These are phyloP conservation scores for Elgonia sp. DNA, from an alignment of 2,888 invertebrate species.

Conservation along the genomic window DNA sequence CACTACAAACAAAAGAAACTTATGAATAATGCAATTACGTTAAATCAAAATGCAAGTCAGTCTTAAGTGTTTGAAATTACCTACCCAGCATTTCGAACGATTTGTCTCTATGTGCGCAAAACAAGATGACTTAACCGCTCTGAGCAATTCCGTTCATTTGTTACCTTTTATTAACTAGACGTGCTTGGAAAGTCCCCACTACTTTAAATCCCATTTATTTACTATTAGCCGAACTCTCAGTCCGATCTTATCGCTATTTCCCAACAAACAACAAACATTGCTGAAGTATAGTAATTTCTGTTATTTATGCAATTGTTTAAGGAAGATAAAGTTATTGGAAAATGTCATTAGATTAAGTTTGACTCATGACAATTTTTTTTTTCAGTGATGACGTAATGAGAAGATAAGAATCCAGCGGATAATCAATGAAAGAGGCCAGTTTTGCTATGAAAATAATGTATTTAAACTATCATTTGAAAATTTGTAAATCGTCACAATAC, in stretches of 20 bases:
- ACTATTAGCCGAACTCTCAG: neutral
- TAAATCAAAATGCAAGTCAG: neutral
- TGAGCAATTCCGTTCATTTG: conserved; percentile 15
- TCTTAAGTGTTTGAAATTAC: neutral
- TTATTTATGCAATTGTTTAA: conserved; percentile 1
- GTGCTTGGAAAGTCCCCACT: conserved; percentile 29
- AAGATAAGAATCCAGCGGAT: conserved; percentile 2
- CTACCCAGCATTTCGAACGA: conserved; percentile 30
- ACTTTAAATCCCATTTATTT: neutral
- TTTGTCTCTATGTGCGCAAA: neutral
- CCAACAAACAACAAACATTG: too few species aligned
- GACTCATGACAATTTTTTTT: conserved; percentile 13
- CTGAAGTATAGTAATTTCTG: neutral
- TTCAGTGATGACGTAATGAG: neutral
- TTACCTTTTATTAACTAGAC: conserved; percentile 37
- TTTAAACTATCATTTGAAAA: conserved; percentile 33
- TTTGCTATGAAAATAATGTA: conserved; percentile 64
- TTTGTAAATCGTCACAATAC: conserved; percentile 24
- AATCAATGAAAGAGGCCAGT: neutral
- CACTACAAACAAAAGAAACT: too few species aligned
- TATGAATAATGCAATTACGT: neutral
- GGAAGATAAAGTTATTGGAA: conserved; percentile 12
- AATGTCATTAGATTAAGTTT: conserved; percentile 2
- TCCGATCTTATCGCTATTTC: conserved; percentile 11
- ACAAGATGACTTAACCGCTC: conserved; percentile 12